Conservation (phyloP, 2,888 invertebrate genomes). For the Chalcis sispes region DNA sequence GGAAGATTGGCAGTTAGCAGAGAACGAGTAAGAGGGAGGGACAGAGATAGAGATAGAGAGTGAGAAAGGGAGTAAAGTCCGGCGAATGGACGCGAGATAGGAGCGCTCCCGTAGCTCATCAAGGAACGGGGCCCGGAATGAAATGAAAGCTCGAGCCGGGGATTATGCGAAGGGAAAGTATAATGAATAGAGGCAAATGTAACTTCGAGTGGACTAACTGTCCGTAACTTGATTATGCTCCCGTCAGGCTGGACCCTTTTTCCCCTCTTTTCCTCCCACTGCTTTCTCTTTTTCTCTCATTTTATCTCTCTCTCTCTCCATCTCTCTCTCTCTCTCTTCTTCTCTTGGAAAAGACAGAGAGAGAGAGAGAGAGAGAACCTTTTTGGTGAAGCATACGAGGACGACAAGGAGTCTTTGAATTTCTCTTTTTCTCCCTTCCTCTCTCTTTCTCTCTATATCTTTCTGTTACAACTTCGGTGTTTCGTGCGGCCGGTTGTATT, state of each 20-base stretch:
- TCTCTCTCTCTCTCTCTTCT: background rate
- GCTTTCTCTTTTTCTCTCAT: background rate
- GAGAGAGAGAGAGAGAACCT: background rate
- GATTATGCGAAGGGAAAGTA: slow-evolving; percentile 48
- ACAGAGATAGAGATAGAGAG: background rate
- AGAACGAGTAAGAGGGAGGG: background rate
- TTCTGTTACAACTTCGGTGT: background rate
- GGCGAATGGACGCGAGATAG: too few species aligned
- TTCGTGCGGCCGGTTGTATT: slow-evolving; percentile 24
- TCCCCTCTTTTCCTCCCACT: background rate
- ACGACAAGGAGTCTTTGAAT: slow-evolving; percentile 14
- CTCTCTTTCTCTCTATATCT: background rate
- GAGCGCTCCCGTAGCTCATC: slow-evolving; percentile 14
- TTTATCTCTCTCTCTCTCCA: slow-evolving; percentile 10
- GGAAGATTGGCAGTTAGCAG: background rate
- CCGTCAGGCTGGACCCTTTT: slow-evolving; percentile 32
- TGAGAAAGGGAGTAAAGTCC: background rate
- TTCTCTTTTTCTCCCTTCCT: background rate
- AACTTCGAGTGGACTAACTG: slow-evolving; percentile 49
- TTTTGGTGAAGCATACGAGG: slow-evolving; percentile 13
- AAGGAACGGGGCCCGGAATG: slow-evolving; percentile 9
- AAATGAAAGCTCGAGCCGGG: slow-evolving; percentile 43
- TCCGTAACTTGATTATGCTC: slow-evolving; percentile 50
- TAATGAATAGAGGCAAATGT: slow-evolving; percentile 50
- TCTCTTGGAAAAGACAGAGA: too few species aligned